Percentiles rank a stretch among this genome's conserved stretches.
phyloP scores from a whole-genome alignment of 92 coral and sea anemone genomes.

The Porites evermanni region DNA sequence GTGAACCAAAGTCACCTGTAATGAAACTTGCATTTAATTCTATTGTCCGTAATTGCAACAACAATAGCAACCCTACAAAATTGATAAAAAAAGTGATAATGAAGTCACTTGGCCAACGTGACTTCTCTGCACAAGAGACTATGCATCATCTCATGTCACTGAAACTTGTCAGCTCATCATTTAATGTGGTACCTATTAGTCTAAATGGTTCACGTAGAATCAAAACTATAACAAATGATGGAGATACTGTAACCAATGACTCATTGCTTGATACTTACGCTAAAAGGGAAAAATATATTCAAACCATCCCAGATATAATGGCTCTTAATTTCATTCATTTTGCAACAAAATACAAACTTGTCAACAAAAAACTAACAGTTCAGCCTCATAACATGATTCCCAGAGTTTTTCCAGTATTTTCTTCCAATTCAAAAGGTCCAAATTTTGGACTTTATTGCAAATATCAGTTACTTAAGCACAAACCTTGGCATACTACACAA shows the following conservation, averaged over 20 bases:
- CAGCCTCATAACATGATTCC: constrained; percentile 46
- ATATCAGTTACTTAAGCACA: not conserved
- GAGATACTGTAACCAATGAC: constrained; percentile 45
- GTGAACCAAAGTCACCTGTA: too few relatives aligned
- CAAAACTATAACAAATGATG: too few relatives aligned
- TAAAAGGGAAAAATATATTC: constrained; percentile 18
- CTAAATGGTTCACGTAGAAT: too few relatives aligned
- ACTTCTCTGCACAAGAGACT: constrained; percentile 45
- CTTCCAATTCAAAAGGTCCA: constrained; percentile 41
- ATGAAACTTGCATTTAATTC: too few relatives aligned
- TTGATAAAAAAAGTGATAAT: too few relatives aligned
- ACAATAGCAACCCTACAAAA: too few relatives aligned
- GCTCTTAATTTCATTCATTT: constrained; percentile 20
- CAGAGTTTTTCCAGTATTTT: constrained; percentile 44
- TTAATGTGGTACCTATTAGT: constrained; percentile 34
- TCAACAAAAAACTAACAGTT: constrained; percentile 47
- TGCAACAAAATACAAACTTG: too few relatives aligned
- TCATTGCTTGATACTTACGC: constrained; percentile 47
- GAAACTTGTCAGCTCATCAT: constrained; percentile 56
- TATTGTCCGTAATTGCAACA: too few relatives aligned
- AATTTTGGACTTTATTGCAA: too few relatives aligned
- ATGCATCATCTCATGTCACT: constrained; percentile 7
- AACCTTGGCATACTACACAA: constrained; percentile 55
- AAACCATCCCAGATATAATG: constrained; percentile 25
- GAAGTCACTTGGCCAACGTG: constrained; percentile 2